Evolutionary conservation across 1,140 invertebrate species (phyloP).

Genomic region (Cyphomyrmex costatus): DNA sequence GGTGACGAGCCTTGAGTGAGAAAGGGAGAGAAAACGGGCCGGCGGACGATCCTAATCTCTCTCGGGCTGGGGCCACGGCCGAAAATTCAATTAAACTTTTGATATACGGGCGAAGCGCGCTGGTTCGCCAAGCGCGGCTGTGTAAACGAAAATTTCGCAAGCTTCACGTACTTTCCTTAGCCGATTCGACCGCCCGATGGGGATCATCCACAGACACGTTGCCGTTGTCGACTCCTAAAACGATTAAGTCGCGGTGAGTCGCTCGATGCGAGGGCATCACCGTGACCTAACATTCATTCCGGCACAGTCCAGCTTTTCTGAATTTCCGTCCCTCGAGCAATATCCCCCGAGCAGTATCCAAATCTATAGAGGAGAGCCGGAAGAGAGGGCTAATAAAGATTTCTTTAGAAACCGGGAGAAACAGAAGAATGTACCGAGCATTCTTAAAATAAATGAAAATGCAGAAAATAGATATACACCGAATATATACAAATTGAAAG

Average conservation of each 20-base stretch:
- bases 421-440: neutral
- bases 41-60: constrained; percentile 85
- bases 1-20: constrained; percentile 2
- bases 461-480: no score
- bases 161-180: constrained; percentile 84
- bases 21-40: neutral
- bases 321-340: constrained; percentile 25
- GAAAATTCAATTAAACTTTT: constrained; percentile 87
- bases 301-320: neutral
- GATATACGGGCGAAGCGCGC: constrained; percentile 84
- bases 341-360: neutral
- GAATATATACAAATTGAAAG: neutral
- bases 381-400: constrained; percentile 19
- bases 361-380: constrained; percentile 7
- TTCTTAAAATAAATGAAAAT: neutral
- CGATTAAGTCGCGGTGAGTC: constrained; percentile 81
- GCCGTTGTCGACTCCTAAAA: constrained; percentile 79
- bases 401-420: constrained; percentile 2
- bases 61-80: constrained; percentile 75
- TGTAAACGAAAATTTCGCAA: constrained; percentile 87
- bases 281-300: constrained; percentile 7
- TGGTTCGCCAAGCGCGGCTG: constrained; percentile 79
- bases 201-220: constrained; percentile 60
- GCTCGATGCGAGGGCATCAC: neutral
- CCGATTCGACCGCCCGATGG: constrained; percentile 47